A percentile compares a stretch with the other conserved stretches of the same genome.
These are phyloP conservation scores for Zygaena filipendulae DNA, from an alignment of 2,888 invertebrate species.

Conservation along the genomic window DNA sequence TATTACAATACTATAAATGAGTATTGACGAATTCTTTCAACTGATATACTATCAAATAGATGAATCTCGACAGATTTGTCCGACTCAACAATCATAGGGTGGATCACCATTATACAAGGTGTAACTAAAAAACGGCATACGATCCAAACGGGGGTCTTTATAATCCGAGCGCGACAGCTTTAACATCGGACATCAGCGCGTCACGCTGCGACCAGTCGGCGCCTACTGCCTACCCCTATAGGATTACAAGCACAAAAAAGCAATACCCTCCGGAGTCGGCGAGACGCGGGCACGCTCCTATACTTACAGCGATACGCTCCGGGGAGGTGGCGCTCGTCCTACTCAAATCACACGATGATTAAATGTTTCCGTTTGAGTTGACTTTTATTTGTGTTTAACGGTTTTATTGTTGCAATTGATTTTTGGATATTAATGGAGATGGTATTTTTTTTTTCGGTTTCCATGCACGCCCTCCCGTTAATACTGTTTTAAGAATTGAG, in stretches of 20 bases:
- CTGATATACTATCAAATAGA: too few relatives aligned
- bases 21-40: too few relatives aligned
- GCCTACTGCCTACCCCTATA: constrained; percentile 10
- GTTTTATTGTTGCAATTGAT: too few relatives aligned
- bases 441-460: too few relatives aligned
- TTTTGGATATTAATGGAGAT: too few relatives aligned
- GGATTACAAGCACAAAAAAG: constrained; percentile 18
- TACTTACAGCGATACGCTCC: constrained; percentile 4
- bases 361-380: constrained; percentile 30
- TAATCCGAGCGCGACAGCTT: constrained; percentile 14
- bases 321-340: constrained; percentile 10
- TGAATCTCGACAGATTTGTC: too few relatives aligned
- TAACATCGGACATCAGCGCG: constrained; percentile 12
- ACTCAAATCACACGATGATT: constrained; percentile 34
- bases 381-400: constrained; percentile 27
- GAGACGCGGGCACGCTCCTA: constrained; percentile 9
- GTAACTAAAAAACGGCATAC: too few relatives aligned
- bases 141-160: constrained; percentile 12
- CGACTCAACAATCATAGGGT: too few relatives aligned
- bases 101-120: too few relatives aligned
- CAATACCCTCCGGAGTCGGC: neutral
- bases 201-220: constrained; percentile 19
- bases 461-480: too few relatives aligned
- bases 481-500: too few relatives aligned
- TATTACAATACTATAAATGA: too few relatives aligned